Evolutionary conservation across 2,888 invertebrate species (phyloP), one percentile per base, ranked within the genome.

Genomic region (Abscondita cerata): DNA sequence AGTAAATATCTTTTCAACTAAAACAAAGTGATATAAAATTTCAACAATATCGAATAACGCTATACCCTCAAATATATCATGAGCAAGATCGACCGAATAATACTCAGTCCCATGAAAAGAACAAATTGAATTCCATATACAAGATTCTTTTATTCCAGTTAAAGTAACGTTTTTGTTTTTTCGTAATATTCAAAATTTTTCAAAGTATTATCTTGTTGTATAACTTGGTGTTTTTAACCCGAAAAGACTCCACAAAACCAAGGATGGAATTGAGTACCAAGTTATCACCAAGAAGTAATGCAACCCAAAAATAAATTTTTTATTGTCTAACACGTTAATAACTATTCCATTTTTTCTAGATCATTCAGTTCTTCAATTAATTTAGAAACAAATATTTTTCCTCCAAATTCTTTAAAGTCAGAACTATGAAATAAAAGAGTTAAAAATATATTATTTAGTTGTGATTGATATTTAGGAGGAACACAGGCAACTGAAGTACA

Each of bases 211-310:
- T 31, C 15, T 11, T 33, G 48, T 33, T 63, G 19, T 3, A 67
- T 12, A 54, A 51, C 16, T 50, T 20, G 68, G 38, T 12, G 62
- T 54, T 50, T 70, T 59, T 8, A 68, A 36, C n/a, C n/a, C n/a
- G n/a, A n/a, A n/a, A n/a, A n/a, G n/a, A n/a, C n/a, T n/a, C n/a
- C n/a, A n/a, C n/a, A n/a, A n/a, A n/a, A n/a, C n/a, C n/a, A n/a
- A n/a, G n/a, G n/a, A n/a, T n/a, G n/a, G n/a, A n/a, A n/a, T n/a
- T n/a, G n/a, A n/a, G n/a, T n/a, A 1, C 63, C 71, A 20, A 68
- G 60, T 70, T 70, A 57, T 71, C 69, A 0, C 68, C 68, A 2
- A 61, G 13, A 13, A 69, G 46, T 9, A 63, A 40, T 4, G 65
- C 41, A 31, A 66, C 31, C 40, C 51, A 33, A 54, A 70, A 60